Conservation (phyloP, 1,140 invertebrate species). For the Berghia stephanieae region DNA sequence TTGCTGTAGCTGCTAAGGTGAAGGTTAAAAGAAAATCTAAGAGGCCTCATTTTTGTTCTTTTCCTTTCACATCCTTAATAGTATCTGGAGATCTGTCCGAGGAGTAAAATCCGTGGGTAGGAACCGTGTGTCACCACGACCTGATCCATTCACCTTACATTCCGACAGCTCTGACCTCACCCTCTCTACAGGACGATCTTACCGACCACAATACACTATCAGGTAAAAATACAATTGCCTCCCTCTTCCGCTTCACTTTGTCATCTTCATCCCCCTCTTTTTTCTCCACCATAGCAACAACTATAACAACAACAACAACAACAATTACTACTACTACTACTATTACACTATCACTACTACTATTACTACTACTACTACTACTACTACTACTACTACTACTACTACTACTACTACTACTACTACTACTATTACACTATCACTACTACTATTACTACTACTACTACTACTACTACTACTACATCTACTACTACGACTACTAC, state of each 20-base stretch:
- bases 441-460: too few species aligned
- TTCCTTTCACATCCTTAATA: too few species aligned
- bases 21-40: too few species aligned
- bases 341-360: not conserved
- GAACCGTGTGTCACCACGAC: conserved; percentile 3
- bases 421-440: too few species aligned
- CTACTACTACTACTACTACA: too few species aligned
- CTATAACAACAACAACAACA: not conserved
- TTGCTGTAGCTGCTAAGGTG: too few species aligned
- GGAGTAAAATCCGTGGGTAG: not conserved
- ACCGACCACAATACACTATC: conserved; percentile 11
- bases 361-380: conserved; percentile 22
- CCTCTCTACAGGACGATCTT: not conserved
- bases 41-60: too few species aligned
- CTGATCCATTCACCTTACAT: not conserved
- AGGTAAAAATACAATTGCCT: not conserved
- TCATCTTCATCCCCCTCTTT: too few species aligned
- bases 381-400: conserved; percentile 25
- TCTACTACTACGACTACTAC: too few species aligned
- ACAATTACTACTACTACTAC: not conserved
- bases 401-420: conserved; percentile 24
- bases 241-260: too few species aligned
- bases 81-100: conserved; percentile 19
- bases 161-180: conserved; percentile 16
- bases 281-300: too few species aligned